Evolutionary conservation across 2,888 invertebrate species (phyloP).

Genomic region (Phlogophora meticulosa): DNA sequence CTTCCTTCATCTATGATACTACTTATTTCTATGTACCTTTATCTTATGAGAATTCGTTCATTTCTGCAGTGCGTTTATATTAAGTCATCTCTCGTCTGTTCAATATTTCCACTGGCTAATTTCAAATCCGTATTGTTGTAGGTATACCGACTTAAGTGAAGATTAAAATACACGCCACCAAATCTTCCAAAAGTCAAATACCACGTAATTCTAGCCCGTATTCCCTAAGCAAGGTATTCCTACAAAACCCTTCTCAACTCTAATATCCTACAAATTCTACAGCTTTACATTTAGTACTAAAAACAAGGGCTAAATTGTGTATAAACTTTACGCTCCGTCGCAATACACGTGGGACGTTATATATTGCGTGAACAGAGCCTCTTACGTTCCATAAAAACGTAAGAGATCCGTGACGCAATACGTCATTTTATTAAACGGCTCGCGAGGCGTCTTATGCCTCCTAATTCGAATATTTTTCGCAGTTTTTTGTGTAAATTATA

Average conservation of each 20-base stretch:
- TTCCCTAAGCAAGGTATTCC: constrained; percentile 37
- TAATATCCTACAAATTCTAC: constrained; percentile 57
- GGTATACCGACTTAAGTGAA: constrained; percentile 3
- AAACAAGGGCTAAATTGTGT: constrained; percentile 57
- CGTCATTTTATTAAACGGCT: constrained; percentile 62
- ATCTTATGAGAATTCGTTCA: neutral
- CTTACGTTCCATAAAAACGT: constrained; percentile 54
- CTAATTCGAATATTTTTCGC: constrained; percentile 44
- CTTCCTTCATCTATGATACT: neutral
- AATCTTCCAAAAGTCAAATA: constrained; percentile 43
- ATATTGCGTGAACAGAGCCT: constrained; percentile 49
- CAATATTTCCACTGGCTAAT: neutral
- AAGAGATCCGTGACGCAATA: constrained; percentile 36
- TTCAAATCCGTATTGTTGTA: constrained; percentile 3
- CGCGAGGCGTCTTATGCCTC: constrained; percentile 30
- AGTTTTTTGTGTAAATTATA: constrained; percentile 34
- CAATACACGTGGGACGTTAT: constrained; percentile 47
- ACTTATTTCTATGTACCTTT: neutral
- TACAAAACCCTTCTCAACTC: constrained; percentile 53
- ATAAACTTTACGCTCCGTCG: constrained; percentile 44
- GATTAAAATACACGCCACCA: constrained; percentile 36
- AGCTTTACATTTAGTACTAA: constrained; percentile 52
- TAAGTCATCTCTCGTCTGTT: neutral
- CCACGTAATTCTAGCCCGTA: constrained; percentile 29
- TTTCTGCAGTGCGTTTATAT: neutral